Base-by-base conservation (phyloP, 1,140 invertebrate genomes). In the Cyclina sinensis region DNA sequence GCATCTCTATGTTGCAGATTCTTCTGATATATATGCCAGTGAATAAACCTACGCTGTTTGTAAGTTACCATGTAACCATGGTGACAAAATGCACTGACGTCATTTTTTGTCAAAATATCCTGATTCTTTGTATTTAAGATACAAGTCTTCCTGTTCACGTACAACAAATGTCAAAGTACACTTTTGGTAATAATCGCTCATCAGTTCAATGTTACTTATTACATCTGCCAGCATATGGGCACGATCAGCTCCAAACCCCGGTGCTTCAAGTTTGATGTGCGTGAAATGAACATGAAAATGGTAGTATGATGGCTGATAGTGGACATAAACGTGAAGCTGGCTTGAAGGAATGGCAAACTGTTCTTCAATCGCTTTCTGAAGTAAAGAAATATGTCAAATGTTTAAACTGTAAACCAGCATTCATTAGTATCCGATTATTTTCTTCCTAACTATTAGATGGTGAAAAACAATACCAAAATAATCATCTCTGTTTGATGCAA, bases 301-400 rank as follows among this genome's bases (percentile, higher is more conserved):
- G 96, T 99, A 99, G 96, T 98, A 99, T 0, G 98, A 98, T 7
- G 99, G 99, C 94, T 99, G 98, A 95, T 99, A 99, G 95, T 99
- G 99, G 4, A 99, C 95, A 95, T 98, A 99, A 11, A 95, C 91
- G 70, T 98, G 96, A 27, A 99, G 94, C 94, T 98, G 97, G 70
- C 96, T 96, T 37, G 95, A 93, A 30, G 96, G 95, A 9, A 99
- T 86, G 7, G 97, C 97, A 95, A 98, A 99, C 91, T 98, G 98
- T 37, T 98, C 96, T 76, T 96, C 92, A 65, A 99, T 98, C 12
- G 97, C 97, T 94, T 97, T 96, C 96, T 98, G 95, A 48, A 96
- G 96, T 83, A 59, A 89, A 90, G 88, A 90, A n/a, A n/a, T n/a
- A n/a, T n/a, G n/a, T n/a, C n/a, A n/a, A n/a, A n/a, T n/a, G n/a